Evolutionary conservation across 2,888 invertebrate species (phyloP).

Genomic region (Zhuqinia jingwanae): DNA sequence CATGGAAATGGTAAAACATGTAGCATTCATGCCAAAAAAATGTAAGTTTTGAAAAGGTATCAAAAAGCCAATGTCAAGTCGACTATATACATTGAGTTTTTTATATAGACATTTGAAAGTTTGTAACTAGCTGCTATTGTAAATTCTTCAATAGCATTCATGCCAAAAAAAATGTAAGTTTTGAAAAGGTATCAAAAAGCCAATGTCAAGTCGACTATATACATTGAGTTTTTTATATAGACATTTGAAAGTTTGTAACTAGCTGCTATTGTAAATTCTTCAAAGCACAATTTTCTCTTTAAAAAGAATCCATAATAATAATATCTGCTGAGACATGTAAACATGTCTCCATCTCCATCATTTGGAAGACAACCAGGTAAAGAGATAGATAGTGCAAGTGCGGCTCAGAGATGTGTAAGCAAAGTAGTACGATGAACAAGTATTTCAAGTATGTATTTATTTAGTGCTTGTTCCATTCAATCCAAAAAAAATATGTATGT

Average conservation of each 20-base stretch:
- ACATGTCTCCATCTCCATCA: too few relatives aligned
- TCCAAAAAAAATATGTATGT: background rate
- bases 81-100: background rate
- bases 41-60: background rate
- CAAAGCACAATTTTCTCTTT: too few relatives aligned
- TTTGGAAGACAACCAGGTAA: background rate
- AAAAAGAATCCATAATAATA: too few relatives aligned
- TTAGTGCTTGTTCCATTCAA: too few relatives aligned
- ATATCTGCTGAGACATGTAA: too few relatives aligned
- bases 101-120: background rate
- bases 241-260: background rate
- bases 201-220: conserved; percentile 5
- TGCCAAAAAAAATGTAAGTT: conserved; percentile 9
- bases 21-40: conserved; percentile 26
- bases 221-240: too few relatives aligned
- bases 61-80: conserved; percentile 20
- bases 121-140: background rate
- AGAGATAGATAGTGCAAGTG: background rate
- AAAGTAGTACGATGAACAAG: background rate
- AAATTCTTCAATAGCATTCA: conserved; percentile 2
- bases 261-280: background rate
- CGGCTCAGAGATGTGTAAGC: background rate
- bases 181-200: conserved; percentile 19
- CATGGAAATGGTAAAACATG: conserved; percentile 9
- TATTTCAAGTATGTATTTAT: background rate